These are phyloP conservation scores for Agriopis aurantiaria DNA, from an alignment of 2,888 invertebrate genomes.

Conservation along the genomic window DNA sequence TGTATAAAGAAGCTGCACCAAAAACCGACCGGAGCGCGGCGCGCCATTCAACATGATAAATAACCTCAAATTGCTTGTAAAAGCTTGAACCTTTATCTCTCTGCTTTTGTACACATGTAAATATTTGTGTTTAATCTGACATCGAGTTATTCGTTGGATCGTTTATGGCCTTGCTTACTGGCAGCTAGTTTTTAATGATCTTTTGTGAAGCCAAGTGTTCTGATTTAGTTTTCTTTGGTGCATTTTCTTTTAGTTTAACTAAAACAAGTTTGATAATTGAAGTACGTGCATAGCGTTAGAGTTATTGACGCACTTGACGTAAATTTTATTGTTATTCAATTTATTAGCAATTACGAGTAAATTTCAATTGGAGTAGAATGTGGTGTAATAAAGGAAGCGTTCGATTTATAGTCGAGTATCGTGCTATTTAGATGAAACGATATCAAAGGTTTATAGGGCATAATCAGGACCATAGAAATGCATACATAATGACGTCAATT, in stretches of 20 bases:
- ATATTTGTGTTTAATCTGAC: constrained; percentile 79
- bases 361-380: constrained; percentile 68
- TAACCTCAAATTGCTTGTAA: constrained; percentile 84
- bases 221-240: constrained; percentile 4
- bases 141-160: constrained; percentile 64
- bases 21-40: constrained; percentile 65
- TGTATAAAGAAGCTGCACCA: constrained; percentile 82
- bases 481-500: too few species aligned
- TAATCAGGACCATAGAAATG: too few species aligned
- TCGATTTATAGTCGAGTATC: constrained; percentile 72
- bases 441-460: background rate
- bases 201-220: constrained; percentile 36
- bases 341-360: constrained; percentile 75
- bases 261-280: constrained; percentile 34
- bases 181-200: constrained; percentile 46
- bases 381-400: constrained; percentile 71
- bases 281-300: constrained; percentile 36
- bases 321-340: constrained; percentile 49
- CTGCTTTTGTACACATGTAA: constrained; percentile 76
- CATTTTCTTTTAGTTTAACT: constrained; percentile 19
- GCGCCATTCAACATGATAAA: constrained; percentile 74
- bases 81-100: constrained; percentile 79
- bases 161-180: constrained; percentile 51
- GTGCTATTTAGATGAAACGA: constrained; percentile 48
- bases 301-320: constrained; percentile 46